phyloP scores from a whole-genome alignment of 92 coral and sea anemone genomes.

The Anthopleura xanthogrammica region DNA sequence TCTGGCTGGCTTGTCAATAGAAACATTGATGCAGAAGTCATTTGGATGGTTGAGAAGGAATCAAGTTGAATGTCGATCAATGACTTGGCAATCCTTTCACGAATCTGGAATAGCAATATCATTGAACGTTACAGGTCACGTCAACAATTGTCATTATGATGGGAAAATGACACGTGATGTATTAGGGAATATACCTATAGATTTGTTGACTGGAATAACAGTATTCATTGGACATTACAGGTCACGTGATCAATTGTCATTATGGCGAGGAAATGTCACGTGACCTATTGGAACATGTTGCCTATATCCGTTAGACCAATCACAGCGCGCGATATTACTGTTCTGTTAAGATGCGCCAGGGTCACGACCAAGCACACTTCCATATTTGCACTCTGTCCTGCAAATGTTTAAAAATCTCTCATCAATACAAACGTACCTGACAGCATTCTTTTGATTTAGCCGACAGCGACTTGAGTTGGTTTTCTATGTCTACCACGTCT shows the following conservation, averaged over 20 bases:
- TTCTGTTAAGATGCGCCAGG: no score
- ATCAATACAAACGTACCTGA: not conserved
- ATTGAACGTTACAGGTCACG: not conserved
- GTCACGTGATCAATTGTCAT: no score
- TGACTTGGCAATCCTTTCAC: constrained; percentile 39
- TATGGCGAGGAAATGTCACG: no score
- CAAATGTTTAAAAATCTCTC: not conserved
- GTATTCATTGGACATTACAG: no score
- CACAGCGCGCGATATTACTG: no score
- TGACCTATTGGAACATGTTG: no score
- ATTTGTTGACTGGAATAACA: no score
- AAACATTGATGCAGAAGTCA: constrained; percentile 43
- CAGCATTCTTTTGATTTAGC: not conserved
- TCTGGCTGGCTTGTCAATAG: constrained; percentile 40
- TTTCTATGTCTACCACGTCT: not conserved
- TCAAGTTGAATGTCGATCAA: constrained; percentile 43
- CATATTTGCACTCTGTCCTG: not conserved
- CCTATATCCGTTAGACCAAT: no score
- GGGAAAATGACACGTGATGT: no score
- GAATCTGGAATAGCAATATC: constrained; percentile 33
- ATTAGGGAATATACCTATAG: no score
- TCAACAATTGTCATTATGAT: no score
- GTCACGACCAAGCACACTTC: no score
- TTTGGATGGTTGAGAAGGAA: constrained; percentile 38
- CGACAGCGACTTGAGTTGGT: not conserved